Evolutionary conservation across 2,888 invertebrate genomes (phyloP), one percentile per base, ranked within the genome.

Genomic region (Trachelus iudaicus): DNA sequence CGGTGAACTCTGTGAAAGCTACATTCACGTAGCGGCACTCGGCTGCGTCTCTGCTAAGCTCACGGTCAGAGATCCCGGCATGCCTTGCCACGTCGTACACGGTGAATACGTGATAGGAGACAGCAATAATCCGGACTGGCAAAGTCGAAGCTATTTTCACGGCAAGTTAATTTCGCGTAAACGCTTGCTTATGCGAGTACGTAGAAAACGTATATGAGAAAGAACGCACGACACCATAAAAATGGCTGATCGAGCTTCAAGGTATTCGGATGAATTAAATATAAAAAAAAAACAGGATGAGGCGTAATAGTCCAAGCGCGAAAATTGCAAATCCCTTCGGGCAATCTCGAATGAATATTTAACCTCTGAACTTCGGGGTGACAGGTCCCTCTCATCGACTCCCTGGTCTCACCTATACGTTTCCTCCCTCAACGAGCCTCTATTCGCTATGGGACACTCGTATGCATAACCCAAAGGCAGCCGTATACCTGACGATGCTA

Each of bases 331-430:
- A 83, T 82, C 82, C 79, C 75, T 75, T 75, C 83, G 82, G 84
- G 83, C 84, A 84, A 85, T 85, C 83, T 81, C 83, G 81, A 79
- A 87, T 87, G 86, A 87, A 87, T 87, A 87, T 87, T 87, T 87
- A 87, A 87, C 81, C 81, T 15, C 77, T 77, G 79, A 79, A 79
- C 30, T 71, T 6, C 56, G 23, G 56, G 56, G 56, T 56, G 23
- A 56, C 71, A 31, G 71, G 31, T 11, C 71, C 6, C 30, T 71
- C 71, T 31, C 71, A 31, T 30, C 71, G 71, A 33, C 30, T 71
- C 30, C 23, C 71, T 11, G 30, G 30, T 30, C 23, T 34, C 56
- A 23, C 23, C 56, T 56, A 34, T 34, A 34, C 30, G 3, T 71
- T 71, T 34, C 9, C 12, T 71, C 11, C 34, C 71, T 30, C 30